Evolutionary conservation across 1,140 invertebrate species (phyloP), one percentile per base, ranked within the genome.

Genomic region (Holcopasites calliopsidis): DNA sequence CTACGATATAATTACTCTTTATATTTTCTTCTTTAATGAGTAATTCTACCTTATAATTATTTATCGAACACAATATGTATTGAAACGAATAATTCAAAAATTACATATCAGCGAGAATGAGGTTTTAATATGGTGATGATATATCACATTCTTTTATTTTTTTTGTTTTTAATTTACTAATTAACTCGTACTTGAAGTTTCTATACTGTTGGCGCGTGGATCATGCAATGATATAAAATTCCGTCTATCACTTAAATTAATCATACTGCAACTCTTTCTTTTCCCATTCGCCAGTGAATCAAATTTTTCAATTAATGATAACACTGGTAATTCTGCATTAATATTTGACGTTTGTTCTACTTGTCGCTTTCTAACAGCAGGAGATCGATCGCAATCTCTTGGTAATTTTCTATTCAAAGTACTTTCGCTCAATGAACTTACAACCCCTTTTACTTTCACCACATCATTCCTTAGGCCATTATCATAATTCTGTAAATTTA

Each of bases 251-350:
- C 77, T 60, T 13, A 91, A 66, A 68, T 90, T 88, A 23, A 89
- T 80, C 89, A 91, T 87, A 49, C 90, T 91, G 42, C 76, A 87
- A 61, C 90, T 90, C 65, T 82, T 88, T 47, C 85, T 82, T 60
- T 83, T 88, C 3, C 83, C 60, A 28, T 78, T 73, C 11, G 64
- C 47, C 1, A 83, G 73, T 13, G 31, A 40, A 7, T 76, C 65
- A 33, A 73, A 60, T 66, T 78, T 69, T 21, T 83, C 76, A 44
- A 90, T 86, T 33, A 91, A 73, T 8, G 90, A 89, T 8, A 91
- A 52, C 21, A 91, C 70, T 52, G 90, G 90, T 52, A 91, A 77
- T 70, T 91, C 88, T 52, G n/a, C n/a, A n/a, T 81, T 87, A n/a
- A 84, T 58, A 77, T 68, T 89, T 18, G 60, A 79, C 40, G 68